Conservation (phyloP, 35 echinoderm and acorn worm species). For the Chiridota heheva region DNA sequence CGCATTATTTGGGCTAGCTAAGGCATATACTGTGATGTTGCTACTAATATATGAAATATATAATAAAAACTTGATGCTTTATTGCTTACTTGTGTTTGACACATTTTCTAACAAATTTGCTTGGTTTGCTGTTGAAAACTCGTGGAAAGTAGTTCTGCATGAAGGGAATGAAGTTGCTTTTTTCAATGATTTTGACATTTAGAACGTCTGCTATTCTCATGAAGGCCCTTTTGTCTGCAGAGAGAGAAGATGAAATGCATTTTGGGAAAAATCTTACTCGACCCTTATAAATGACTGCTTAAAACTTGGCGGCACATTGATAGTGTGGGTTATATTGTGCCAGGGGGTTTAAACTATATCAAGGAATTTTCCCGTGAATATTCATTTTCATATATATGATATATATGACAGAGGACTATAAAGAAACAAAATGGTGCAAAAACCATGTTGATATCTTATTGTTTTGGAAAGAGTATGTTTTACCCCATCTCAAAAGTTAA, state of each 20-base stretch:
- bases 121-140: conserved; percentile 68
- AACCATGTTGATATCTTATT: no score
- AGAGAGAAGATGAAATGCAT: background rate
- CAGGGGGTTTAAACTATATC: no score
- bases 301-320: background rate
- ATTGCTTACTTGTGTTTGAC: conserved; percentile 74
- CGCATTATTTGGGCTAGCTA: background rate
- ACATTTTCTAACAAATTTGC: conserved; percentile 47
- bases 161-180: conserved; percentile 52
- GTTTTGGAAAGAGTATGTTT: no score
- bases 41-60: background rate
- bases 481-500: no score
- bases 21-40: background rate
- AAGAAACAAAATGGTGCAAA: no score
- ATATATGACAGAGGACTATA: no score
- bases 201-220: conserved; percentile 74
- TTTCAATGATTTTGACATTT: conserved; percentile 60
- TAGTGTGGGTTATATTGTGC: background rate
- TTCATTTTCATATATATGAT: no score
- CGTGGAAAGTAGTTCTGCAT: conserved; percentile 54
- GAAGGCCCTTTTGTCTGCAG: conserved; percentile 77
- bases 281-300: background rate
- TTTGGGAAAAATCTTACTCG: background rate
- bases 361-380: no score
- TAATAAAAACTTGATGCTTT: background rate